A percentile compares a stretch with the other conserved stretches of the same genome.
Evolutionary conservation across 2,113 vertebrate genomes (phyloP).

Genomic region (Antechinus stuartii): DNA sequence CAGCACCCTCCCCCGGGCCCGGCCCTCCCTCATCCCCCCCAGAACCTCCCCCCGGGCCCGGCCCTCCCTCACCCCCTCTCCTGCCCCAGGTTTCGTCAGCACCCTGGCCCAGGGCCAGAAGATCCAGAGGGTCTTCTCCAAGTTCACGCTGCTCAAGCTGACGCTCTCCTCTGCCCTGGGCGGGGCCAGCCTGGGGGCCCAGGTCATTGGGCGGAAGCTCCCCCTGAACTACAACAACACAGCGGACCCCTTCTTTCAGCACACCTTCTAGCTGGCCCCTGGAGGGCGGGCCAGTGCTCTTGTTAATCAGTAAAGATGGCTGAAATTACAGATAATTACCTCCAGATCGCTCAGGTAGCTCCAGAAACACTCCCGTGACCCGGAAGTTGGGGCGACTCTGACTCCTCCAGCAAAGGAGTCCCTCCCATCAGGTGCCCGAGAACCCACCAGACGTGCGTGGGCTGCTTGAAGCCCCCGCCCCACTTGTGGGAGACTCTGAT

Average conservation of each 20-base stretch:
- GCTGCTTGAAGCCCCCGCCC: background rate
- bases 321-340: background rate
- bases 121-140: conserved; percentile 76
- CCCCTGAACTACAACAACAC: conserved; percentile 87
- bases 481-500: background rate
- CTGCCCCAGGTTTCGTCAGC: conserved; percentile 86
- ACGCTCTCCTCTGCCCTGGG: conserved; percentile 90
- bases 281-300: background rate
- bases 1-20: no score
- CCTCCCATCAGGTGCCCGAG: no score
- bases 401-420: background rate
- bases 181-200: conserved; percentile 89
- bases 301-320: background rate
- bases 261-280: conserved; percentile 80
- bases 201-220: conserved; percentile 78
- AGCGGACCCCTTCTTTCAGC: conserved; percentile 87
- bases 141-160: conserved; percentile 91
- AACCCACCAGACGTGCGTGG: background rate
- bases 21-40: no score
- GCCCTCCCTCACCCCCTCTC: background rate
- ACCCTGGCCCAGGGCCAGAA: conserved; percentile 81
- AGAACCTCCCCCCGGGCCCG: no score
- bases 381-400: background rate
- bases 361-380: background rate
- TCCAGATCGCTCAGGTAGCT: background rate